Conservation (phyloP, 2,888 invertebrate genomes). For the Xestia ashworthii region DNA sequence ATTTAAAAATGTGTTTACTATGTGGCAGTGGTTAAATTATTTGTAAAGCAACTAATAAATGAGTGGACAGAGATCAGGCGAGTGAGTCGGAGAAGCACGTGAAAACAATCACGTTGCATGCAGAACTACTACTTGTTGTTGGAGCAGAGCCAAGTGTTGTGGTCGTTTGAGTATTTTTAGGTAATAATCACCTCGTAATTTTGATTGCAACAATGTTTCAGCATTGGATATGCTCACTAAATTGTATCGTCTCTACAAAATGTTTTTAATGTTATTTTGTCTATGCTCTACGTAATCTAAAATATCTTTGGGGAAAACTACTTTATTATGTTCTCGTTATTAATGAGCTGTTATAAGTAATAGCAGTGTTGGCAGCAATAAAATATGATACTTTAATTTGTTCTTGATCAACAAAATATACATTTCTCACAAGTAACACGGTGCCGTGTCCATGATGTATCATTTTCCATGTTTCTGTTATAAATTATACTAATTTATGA, state of each 20-base stretch:
- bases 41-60: slow-evolving; percentile 32
- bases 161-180: slow-evolving; percentile 79
- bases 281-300: slow-evolving; percentile 22
- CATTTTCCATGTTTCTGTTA: slow-evolving; percentile 20
- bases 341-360: slow-evolving; percentile 47
- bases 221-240: slow-evolving; percentile 39
- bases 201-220: slow-evolving; percentile 72
- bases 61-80: slow-evolving; percentile 27
- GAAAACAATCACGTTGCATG: slow-evolving; percentile 58
- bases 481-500: slow-evolving; percentile 22
- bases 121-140: slow-evolving; percentile 67
- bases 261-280: slow-evolving; percentile 40
- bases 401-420: slow-evolving; percentile 47
- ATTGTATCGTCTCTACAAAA: slow-evolving; percentile 47
- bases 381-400: slow-evolving; percentile 55
- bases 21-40: slow-evolving; percentile 33
- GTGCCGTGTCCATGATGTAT: slow-evolving; percentile 31
- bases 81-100: slow-evolving; percentile 45
- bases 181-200: slow-evolving; percentile 76
- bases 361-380: slow-evolving; percentile 44
- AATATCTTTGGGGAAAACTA: slow-evolving; percentile 24
- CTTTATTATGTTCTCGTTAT: slow-evolving; percentile 44
- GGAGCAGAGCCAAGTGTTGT: slow-evolving; percentile 75
- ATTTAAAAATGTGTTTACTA: slow-evolving; percentile 41
- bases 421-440: slow-evolving; percentile 36